Percentiles rank a stretch among this genome's conserved stretches.
Conservation (phyloP, 2,797 vertebrate species). For the Catharus ustulatus region DNA sequence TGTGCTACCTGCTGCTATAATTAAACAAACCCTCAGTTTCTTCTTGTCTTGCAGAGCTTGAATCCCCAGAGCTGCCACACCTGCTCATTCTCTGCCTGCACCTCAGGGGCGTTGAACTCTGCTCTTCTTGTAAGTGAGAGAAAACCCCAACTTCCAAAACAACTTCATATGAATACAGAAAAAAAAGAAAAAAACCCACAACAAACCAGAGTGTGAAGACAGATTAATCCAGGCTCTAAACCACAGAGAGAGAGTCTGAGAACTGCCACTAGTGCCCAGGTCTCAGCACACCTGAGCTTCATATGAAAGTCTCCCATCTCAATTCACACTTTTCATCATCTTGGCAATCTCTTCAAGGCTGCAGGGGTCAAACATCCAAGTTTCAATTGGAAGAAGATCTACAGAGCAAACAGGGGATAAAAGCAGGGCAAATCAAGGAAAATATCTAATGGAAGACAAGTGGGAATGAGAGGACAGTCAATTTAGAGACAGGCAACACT, state of each 20-base stretch:
- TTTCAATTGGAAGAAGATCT: background rate
- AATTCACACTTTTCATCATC: background rate
- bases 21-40: background rate
- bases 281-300: background rate
- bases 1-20: background rate
- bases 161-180: background rate
- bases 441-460: background rate
- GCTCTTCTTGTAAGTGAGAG: background rate
- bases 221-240: background rate
- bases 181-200: background rate
- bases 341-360: background rate
- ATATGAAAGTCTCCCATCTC: background rate
- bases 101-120: background rate
- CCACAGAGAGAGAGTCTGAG: background rate
- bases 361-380: background rate
- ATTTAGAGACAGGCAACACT: background rate
- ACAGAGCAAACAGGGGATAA: background rate
- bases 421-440: background rate
- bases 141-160: background rate
- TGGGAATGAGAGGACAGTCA: background rate
- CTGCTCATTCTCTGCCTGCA: background rate
- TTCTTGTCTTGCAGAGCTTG: background rate
- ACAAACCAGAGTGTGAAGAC: background rate
- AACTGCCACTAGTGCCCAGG: rapidly evolving
- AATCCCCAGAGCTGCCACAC: background rate